Evolutionary conservation across 1,140 invertebrate genomes (phyloP).

Genomic region (Lethrus apterus): DNA sequence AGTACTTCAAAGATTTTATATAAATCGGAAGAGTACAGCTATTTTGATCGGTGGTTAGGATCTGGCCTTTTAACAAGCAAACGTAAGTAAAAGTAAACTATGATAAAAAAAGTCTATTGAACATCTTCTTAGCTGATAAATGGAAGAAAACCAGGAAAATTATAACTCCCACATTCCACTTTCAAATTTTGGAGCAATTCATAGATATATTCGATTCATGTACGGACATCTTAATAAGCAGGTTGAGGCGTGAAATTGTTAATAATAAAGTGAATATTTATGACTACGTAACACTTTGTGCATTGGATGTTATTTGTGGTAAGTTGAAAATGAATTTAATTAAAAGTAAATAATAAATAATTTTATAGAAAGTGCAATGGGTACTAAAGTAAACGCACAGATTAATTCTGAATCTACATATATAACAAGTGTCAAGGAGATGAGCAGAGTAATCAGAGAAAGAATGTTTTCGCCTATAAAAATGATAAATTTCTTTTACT

Average conservation of each 20-base stretch:
- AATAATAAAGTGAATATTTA: conserved; percentile 49
- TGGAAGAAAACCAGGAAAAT: conserved; percentile 76
- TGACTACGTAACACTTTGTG: conserved; percentile 55
- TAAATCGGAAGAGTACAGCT: conserved; percentile 12
- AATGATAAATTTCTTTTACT: conserved; percentile 22
- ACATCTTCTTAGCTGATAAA: conserved; percentile 45
- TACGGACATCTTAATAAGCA: conserved; percentile 45
- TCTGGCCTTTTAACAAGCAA: conserved; percentile 15
- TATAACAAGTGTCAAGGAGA: conserved; percentile 59
- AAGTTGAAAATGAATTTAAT: conserved; percentile 23
- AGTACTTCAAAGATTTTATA: conserved; percentile 7
- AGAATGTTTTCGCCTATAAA: conserved; percentile 41
- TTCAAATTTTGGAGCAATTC: conserved; percentile 76
- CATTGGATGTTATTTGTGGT: conserved; percentile 70
- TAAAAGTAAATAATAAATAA: conserved; percentile 7
- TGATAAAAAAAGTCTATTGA: neutral
- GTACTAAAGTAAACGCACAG: conserved; percentile 60
- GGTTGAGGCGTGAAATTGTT: conserved; percentile 44
- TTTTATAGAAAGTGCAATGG: conserved; percentile 61
- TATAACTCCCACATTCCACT: conserved; percentile 82
- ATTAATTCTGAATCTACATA: conserved; percentile 62
- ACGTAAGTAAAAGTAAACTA: conserved; percentile 10
- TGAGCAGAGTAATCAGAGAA: conserved; percentile 38
- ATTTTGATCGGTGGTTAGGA: conserved; percentile 14
- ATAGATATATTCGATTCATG: conserved; percentile 48